Base-by-base conservation (phyloP, 1,140 invertebrate genomes). In the Wiebesia pumilae region DNA sequence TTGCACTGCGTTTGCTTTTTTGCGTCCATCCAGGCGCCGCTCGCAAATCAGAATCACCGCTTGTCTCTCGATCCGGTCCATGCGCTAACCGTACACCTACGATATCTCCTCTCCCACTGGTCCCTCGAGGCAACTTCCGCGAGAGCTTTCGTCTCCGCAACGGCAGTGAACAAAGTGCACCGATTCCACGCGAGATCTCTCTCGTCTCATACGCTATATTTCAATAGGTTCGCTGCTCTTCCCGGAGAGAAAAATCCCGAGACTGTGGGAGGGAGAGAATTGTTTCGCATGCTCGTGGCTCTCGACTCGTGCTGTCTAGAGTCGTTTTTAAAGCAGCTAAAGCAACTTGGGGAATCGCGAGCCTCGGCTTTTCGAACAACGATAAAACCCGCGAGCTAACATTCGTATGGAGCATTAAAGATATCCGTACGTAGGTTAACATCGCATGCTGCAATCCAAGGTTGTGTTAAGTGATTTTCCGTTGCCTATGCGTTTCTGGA, bases 1-100 rank as follows among this genome's bases (percentile, higher is more conserved):
- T 43, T 43, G 71, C 71, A n/a, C 38, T 40, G 14, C 2, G 43
- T 81, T 77, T 27, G 65, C 69, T 2, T 35, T n/a, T n/a, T n/a
- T n/a, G n/a, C n/a, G n/a, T n/a, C n/a, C n/a, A 21, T 30, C n/a
- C 58, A 9, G 43, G 75, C 81, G 27, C 80, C 47, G 87, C 89
- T 88, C 86, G 86, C 89, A 88, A 89, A 89, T 89, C 89, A 85
- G 77, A 67, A 75, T 78, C 75, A 83, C 85, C 84, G 75, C 82
- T 84, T 81, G 78, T 84, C 77, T 71, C 81, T 40, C 47, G 38
- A 88, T 62, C 54, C 78, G 51, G 43, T 54, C 33, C 77, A 35
- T 30, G 77, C 77, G 85, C 86, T 67, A 85, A 67, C 71, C 27
- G 65, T 67, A 65, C 30, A 78, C 85, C 87, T 88, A 88, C 78